Evolutionary conservation across 2,113 vertebrate species (phyloP), one percentile per base, ranked within the genome.

Genomic region (Oncorhynchus gorbuscha): DNA sequence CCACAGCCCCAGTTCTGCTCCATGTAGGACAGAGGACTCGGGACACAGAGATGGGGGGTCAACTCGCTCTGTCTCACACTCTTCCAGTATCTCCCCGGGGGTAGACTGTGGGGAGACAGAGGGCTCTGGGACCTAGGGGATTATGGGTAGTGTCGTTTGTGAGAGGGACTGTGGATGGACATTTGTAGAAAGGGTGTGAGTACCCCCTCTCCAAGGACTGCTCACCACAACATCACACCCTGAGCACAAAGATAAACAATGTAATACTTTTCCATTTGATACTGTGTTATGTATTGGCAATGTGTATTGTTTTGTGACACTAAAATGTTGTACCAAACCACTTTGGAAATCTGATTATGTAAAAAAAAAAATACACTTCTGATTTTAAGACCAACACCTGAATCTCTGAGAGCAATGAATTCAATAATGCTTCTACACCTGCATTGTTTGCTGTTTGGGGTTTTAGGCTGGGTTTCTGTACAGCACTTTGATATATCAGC

Each of bases 21-120:
- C 61, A 32, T 62, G 30, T 55, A 5, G 30, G 68, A 71, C 73
- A 39, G 80, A 79, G 7, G 85, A 92, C 14, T 32, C 73, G 0
- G 67, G 30, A 1, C 51, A 76, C 18, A 78, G 85, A 6, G 82
- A 86, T 5, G 61, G 65, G 3, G 84, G 80, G 32, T 68, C 81
- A 4, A 73, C 80, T 4, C 71, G 5, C 1, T 64, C 64, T 8
- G 39, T 78, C 11, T 26, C 79, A 45, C 76, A 73, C 74, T 76
- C 86, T 69, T 39, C 6, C 69, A 49, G 45, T 70, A 75, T 85
- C 0, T 78, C 89, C 0, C 90, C 90, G 0, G 82, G 80, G 51
- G 79, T 83, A 0, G 87, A 93, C 81, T 86, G 85, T 0, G 86
- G 86, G 62, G 88, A 74, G 13, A 72, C 87, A 5, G 76, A 83